Evolutionary conservation across 35 echinoderm and acorn worm genomes (phyloP).

Genomic region (Patiria miniata): DNA sequence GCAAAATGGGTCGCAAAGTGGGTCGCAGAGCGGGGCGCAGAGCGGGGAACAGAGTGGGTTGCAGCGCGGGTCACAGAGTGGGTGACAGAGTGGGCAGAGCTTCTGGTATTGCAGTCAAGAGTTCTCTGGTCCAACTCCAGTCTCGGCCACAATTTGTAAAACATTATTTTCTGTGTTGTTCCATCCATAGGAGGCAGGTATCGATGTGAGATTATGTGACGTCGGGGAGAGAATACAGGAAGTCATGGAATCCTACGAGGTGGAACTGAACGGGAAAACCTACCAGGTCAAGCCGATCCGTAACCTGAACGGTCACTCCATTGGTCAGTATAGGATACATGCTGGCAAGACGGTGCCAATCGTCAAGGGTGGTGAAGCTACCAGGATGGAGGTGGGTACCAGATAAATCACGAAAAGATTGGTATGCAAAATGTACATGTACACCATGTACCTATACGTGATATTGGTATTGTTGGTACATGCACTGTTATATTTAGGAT

Average conservation of each 20-base stretch:
- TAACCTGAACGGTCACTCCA: constrained; percentile 93
- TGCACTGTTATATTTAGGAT: background rate
- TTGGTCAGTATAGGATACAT: constrained; percentile 95
- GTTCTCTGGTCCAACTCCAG: too few relatives aligned
- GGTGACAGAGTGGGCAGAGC: too few relatives aligned
- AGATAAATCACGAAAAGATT: background rate
- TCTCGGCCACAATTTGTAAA: too few relatives aligned
- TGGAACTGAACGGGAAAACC: constrained; percentile 91
- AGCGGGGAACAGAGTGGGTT: too few relatives aligned
- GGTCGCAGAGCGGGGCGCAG: too few relatives aligned
- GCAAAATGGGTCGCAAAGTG: too few relatives aligned
- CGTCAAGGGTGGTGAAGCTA: constrained; percentile 93
- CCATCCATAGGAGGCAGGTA: constrained; percentile 81
- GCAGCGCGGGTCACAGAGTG: too few relatives aligned
- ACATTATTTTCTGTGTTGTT: too few relatives aligned
- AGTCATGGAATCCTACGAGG: constrained; percentile 99
- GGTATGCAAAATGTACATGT: background rate
- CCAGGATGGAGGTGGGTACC: constrained; percentile 84
- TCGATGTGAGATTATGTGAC: constrained; percentile 96
- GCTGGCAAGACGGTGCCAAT: constrained; percentile 96
- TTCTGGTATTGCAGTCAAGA: too few relatives aligned
- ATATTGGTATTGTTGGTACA: too few relatives aligned
- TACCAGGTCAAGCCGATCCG: constrained; percentile 91
- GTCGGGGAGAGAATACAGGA: constrained; percentile 99
- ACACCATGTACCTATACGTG: too few relatives aligned